Evolutionary conservation across 2,888 invertebrate species (phyloP).

Genomic region (Andricus quercusramuli): DNA sequence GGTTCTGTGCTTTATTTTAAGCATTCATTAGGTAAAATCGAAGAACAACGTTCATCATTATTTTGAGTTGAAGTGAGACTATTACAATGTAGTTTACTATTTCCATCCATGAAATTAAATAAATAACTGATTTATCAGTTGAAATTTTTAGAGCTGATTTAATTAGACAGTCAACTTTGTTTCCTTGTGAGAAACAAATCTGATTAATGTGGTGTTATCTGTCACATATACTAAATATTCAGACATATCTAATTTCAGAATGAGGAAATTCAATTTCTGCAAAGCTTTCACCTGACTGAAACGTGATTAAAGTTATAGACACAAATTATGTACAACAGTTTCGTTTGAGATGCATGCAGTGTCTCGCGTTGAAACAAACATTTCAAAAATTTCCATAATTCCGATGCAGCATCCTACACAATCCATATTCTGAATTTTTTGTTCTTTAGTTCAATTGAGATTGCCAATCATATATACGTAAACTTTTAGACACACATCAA

Average conservation of each 20-base stretch:
- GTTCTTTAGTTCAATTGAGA: conserved; percentile 11
- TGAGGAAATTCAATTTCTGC: background rate
- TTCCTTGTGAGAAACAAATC: no score
- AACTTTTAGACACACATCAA: background rate
- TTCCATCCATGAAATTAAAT: no score
- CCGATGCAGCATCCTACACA: conserved; percentile 7
- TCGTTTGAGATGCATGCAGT: conserved; percentile 9
- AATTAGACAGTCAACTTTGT: no score
- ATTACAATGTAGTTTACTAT: no score
- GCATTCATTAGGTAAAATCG: no score
- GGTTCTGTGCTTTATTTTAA: no score
- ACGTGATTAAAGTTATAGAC: background rate
- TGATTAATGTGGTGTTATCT: background rate
- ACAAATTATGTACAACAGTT: background rate
- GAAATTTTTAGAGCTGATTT: no score
- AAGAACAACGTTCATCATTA: no score
- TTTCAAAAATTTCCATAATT: conserved; percentile 31
- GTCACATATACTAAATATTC: background rate
- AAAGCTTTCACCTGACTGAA: background rate
- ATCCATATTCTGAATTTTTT: conserved; percentile 6
- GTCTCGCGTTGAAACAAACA: background rate
- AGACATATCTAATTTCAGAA: background rate
- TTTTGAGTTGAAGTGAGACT: no score
- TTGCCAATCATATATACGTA: background rate
- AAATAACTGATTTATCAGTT: no score